Evolutionary conservation across 2,888 invertebrate species (phyloP).

Genomic region (Acrobeloides nanus): DNA sequence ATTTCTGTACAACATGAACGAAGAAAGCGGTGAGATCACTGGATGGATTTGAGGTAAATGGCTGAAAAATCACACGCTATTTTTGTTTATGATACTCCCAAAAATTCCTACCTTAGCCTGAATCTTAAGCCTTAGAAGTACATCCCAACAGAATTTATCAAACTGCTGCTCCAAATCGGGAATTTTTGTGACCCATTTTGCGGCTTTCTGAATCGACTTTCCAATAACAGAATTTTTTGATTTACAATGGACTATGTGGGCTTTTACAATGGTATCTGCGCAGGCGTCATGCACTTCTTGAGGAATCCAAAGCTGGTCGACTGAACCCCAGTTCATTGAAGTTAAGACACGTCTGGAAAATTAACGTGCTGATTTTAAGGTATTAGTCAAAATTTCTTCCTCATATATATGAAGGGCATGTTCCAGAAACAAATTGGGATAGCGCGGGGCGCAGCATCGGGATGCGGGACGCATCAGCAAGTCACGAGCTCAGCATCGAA

Average conservation of each 20-base stretch:
- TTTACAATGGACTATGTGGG: conserved; percentile 47
- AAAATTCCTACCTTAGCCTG: conserved; percentile 22
- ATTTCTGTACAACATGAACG: conserved; percentile 35
- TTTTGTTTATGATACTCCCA: not conserved
- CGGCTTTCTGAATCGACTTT: conserved; percentile 38
- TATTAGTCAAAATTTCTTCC: not conserved
- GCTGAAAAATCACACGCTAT: conserved; percentile 10
- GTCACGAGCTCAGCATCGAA: not conserved
- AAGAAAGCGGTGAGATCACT: conserved; percentile 45
- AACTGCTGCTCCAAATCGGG: conserved; percentile 48
- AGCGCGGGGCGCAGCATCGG: too few species aligned
- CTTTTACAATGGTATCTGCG: conserved; percentile 45
- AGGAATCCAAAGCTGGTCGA: conserved; percentile 36
- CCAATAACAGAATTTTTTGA: conserved; percentile 42
- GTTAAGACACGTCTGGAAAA: conserved; percentile 9
- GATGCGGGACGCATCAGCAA: too few species aligned
- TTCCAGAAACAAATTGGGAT: too few species aligned
- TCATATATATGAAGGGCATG: too few species aligned
- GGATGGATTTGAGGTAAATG: conserved; percentile 10
- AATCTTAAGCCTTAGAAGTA: conserved; percentile 48
- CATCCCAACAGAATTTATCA: conserved; percentile 51
- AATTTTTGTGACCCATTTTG: conserved; percentile 44
- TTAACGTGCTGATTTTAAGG: too few species aligned
- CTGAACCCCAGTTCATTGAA: conserved; percentile 18
- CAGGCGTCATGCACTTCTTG: conserved; percentile 37